Conservation (phyloP, 2,113 vertebrate species). For the Cathartes aura region DNA sequence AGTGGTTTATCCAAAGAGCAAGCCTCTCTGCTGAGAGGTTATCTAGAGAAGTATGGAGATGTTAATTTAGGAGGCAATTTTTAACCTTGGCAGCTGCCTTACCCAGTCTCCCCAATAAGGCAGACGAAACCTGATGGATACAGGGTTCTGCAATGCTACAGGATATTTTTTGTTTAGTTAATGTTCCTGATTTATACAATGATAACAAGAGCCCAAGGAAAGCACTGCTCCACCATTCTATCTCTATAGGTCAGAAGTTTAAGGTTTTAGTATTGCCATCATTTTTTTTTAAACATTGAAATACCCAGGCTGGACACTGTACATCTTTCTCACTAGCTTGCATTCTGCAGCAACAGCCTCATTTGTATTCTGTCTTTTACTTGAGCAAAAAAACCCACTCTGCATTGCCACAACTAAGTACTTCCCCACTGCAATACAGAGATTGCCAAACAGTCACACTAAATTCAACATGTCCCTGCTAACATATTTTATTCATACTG, state of each 20-base stretch:
- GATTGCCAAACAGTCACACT: background rate
- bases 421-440: slow-evolving; percentile 8
- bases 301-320: background rate
- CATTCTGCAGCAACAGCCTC: background rate
- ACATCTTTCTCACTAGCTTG: background rate
- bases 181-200: background rate
- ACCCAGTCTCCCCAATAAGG: background rate
- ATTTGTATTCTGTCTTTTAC: slow-evolving; percentile 22
- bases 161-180: background rate
- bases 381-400: background rate
- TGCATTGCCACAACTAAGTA: background rate
- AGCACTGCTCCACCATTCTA: background rate
- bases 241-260: background rate
- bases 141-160: background rate
- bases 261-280: background rate
- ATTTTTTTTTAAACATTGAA: background rate
- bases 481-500: slow-evolving; percentile 35
- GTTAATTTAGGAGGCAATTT: background rate
- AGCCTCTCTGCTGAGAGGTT: background rate
- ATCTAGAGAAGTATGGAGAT: background rate
- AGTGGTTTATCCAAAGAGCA: background rate
- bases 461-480: background rate
- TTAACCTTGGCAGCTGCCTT: background rate
- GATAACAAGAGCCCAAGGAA: background rate
- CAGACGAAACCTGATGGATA: background rate